Evolutionary conservation across 2,113 vertebrate genomes (phyloP), one percentile per base, ranked within the genome.

Genomic region (Dasyornis broadbenti): DNA sequence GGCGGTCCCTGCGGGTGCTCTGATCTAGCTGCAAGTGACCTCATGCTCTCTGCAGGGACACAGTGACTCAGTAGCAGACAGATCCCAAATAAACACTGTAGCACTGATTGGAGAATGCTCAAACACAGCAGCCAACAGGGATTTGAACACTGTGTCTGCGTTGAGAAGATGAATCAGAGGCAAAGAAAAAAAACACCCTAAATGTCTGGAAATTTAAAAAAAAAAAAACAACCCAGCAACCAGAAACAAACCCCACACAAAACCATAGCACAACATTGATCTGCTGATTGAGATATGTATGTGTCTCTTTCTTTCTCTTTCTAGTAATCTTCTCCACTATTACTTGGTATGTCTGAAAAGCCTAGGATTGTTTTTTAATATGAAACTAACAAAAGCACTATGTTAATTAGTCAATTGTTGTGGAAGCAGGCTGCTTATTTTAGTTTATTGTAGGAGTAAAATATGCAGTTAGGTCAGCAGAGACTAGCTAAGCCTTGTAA

Each of bases 401-500:
- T 94, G 86, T 72, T 95, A 92, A 66, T 89, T 89, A 76, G 69
- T 73, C 84, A 64, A 84, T 92, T 96, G 79, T 92, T 91, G 79
- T 80, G 63, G 82, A 89, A 92, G 49, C 57, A 68, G 75, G 35
- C 85, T 91, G 83, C 90, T 96, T 96, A 90, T 95, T 91, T 97
- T 97, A 95, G 94, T 82, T 94, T 97, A 83, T 95, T 88, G 94
- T 91, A 93, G 91, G 95, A 95, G 95, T 92, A 65, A 95, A 96
- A 94, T 96, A 94, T 95, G 90, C 86, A 61, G 79, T 94, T 92
- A 94, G 97, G 96, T 97, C 95, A 96, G 90, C 87, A 86, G 92
- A 94, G 89, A 90, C 94, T 66, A 87, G 93, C 93, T 96, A 95
- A 98, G 96, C 97, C 94, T 85, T 88, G 72, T 73, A 97, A 98